Evolutionary conservation across 2,797 vertebrate genomes (phyloP).

Genomic region (Neostethus bicornis): DNA sequence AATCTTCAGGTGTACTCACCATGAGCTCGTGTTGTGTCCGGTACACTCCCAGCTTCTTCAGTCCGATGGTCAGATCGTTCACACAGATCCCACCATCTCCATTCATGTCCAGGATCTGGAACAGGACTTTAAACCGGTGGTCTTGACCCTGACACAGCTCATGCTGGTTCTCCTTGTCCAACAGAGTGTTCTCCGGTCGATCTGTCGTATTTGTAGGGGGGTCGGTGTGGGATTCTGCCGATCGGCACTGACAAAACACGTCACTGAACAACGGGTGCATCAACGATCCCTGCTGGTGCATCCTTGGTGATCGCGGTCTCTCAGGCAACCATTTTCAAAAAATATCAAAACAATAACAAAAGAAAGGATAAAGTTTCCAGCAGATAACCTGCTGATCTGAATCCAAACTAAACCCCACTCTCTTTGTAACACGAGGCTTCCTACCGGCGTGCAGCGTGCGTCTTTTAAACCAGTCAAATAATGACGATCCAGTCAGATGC

Average conservation of each 20-base stretch:
- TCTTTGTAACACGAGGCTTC: too few relatives aligned
- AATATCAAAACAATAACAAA: too few relatives aligned
- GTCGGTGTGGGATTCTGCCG: constrained; percentile 40
- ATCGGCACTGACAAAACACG: constrained; percentile 85
- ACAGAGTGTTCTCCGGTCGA: constrained; percentile 1
- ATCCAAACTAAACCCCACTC: too few relatives aligned
- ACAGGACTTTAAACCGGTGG: constrained; percentile 87
- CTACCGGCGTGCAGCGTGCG: too few relatives aligned
- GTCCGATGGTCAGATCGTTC: constrained; percentile 90
- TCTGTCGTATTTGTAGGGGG: too few relatives aligned
- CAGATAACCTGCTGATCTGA: too few relatives aligned
- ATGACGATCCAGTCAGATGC: not conserved
- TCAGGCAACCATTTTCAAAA: too few relatives aligned
- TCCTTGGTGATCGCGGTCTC: constrained; percentile 29
- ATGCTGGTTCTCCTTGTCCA: constrained; percentile 62
- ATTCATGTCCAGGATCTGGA: constrained; percentile 94
- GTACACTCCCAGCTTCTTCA: constrained; percentile 89
- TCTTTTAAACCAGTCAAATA: not conserved
- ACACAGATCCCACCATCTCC: constrained; percentile 92
- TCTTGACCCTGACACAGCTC: constrained; percentile 86
- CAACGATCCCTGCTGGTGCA: constrained; percentile 71
- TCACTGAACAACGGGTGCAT: constrained; percentile 81
- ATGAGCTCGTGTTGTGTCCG: constrained; percentile 89
- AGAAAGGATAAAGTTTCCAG: too few relatives aligned
- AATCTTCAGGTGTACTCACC: constrained; percentile 80